Evolutionary conservation across 2,797 vertebrate genomes (phyloP).

Genomic region (Helostoma temminkii): DNA sequence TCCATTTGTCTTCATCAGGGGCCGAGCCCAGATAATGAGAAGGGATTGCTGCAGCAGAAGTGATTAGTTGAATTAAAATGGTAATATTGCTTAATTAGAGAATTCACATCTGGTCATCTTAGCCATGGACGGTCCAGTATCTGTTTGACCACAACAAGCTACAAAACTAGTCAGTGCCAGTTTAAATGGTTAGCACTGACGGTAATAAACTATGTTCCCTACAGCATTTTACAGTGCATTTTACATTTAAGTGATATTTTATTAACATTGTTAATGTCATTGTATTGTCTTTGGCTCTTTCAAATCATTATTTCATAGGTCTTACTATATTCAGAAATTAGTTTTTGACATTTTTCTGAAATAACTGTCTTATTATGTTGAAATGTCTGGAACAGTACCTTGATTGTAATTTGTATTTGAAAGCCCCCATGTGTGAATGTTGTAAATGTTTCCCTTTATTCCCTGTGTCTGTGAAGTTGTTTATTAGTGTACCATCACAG

Average conservation of each 20-base stretch:
- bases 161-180: background rate
- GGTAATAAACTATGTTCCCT: background rate
- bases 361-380: background rate
- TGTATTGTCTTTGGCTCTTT: background rate
- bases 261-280: background rate
- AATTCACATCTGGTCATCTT: conserved; percentile 42
- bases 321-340: background rate
- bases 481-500: conserved; percentile 35
- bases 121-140: conserved; percentile 6
- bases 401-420: too few relatives aligned
- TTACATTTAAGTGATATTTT: background rate
- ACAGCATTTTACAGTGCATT: background rate
- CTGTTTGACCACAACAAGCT: conserved; percentile 11
- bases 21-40: conserved; percentile 64
- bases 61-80: conserved; percentile 66
- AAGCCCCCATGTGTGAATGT: background rate
- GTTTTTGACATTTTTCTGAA: background rate
- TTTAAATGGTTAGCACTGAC: background rate
- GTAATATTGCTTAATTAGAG: conserved; percentile 51
- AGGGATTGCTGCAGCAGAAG: conserved; percentile 57
- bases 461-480: conserved; percentile 22
- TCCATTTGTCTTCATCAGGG: conserved; percentile 73
- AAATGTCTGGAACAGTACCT: background rate
- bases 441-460: conserved; percentile 5
- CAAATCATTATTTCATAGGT: background rate